phyloP scores from a whole-genome alignment of 2,797 vertebrate genomes.

The Eulemur mongoz region DNA sequence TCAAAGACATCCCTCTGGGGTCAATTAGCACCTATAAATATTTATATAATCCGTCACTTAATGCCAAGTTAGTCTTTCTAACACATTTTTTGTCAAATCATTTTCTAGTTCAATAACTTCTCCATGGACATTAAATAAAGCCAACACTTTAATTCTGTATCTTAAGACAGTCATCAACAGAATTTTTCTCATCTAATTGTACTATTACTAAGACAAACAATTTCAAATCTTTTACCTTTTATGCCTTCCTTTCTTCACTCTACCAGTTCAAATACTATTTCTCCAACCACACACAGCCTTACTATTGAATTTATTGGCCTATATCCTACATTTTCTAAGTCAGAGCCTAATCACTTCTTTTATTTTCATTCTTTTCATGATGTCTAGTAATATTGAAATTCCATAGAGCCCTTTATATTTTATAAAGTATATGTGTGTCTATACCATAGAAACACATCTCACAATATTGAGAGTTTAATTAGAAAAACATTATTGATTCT shows the following conservation, averaged over 20 bases:
- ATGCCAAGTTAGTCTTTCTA: constrained; percentile 49
- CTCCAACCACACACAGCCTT: not conserved
- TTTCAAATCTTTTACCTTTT: not conserved
- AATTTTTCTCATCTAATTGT: not conserved
- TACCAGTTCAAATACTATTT: constrained; percentile 2
- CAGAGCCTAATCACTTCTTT: not conserved
- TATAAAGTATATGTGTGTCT: not conserved
- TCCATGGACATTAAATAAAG: not conserved
- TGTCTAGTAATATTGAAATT: not conserved
- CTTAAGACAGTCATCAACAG: not conserved
- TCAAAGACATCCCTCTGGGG: constrained; percentile 34
- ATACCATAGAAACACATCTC: not conserved
- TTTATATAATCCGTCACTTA: constrained; percentile 48
- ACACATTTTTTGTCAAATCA: not conserved
- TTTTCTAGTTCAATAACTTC: constrained; percentile 17
- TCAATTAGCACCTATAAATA: constrained; percentile 63
- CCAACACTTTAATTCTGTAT: not conserved
- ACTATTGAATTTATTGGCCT: not conserved
- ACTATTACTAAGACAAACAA: not conserved
- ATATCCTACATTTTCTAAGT: not conserved
- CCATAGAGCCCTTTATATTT: not conserved
- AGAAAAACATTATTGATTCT: not conserved
- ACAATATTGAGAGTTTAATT: not conserved
- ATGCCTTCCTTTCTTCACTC: not conserved
- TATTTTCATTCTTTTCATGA: not conserved